A percentile compares a stretch with the other conserved stretches of the same genome.
phyloP scores from a whole-genome alignment of 2,797 vertebrate species.

The Dallia pectoralis region DNA sequence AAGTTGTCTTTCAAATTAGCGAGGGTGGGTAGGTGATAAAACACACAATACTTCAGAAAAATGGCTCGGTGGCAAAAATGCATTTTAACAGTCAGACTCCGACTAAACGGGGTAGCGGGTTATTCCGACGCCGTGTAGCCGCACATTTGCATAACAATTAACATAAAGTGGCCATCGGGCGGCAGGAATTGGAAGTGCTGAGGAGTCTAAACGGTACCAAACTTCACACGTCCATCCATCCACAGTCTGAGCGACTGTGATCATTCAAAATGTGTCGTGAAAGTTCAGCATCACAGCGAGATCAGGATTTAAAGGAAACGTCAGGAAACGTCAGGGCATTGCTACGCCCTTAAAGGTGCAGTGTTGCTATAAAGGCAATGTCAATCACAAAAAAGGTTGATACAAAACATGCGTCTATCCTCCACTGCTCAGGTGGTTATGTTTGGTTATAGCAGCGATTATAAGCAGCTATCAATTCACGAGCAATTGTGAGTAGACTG shows the following conservation, averaged over 20 bases:
- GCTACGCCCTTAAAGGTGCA: constrained; percentile 52
- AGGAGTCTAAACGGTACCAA: constrained; percentile 11
- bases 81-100: constrained; percentile 36
- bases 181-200: constrained; percentile 51
- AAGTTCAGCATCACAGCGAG: too few relatives aligned
- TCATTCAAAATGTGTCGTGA: too few relatives aligned
- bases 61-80: too few relatives aligned
- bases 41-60: too few relatives aligned
- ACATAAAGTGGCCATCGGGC: constrained; percentile 44
- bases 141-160: constrained; percentile 64
- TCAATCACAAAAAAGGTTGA: too few relatives aligned
- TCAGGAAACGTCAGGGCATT: constrained; percentile 31
- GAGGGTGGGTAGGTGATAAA: too few relatives aligned
- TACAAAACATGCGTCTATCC: too few relatives aligned
- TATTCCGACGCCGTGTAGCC: constrained; percentile 60
- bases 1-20: too few relatives aligned
- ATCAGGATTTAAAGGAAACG: too few relatives aligned
- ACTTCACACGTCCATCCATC: background rate
- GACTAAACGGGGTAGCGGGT: constrained; percentile 37
- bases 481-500: constrained; percentile 1
- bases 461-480: constrained; percentile 15
- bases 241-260: constrained; percentile 8
- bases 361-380: background rate
- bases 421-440: too few relatives aligned
- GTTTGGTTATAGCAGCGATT: too few relatives aligned